Percentiles rank a stretch among this genome's conserved stretches.
phyloP scores from a whole-genome alignment of 2,797 vertebrate genomes.

The Poecilia velifera region DNA sequence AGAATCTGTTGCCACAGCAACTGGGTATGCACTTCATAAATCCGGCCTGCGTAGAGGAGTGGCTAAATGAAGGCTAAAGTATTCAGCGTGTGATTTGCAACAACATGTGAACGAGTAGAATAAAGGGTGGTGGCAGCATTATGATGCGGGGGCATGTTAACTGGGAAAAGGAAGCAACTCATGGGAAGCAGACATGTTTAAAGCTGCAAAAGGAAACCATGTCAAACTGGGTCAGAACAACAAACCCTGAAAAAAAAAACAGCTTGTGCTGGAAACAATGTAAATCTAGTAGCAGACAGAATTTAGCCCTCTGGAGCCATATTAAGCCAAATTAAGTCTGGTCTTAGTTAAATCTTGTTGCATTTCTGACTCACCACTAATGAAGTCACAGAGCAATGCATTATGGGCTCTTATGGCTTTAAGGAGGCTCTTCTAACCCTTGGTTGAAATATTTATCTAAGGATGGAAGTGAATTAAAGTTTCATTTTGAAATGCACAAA shows the following conservation, averaged over 20 bases:
- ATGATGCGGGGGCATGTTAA: background rate
- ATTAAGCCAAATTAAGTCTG: background rate
- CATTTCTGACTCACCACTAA: background rate
- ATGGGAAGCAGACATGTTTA: too few relatives aligned
- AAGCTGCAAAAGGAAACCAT: background rate
- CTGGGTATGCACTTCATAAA: background rate
- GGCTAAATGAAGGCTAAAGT: background rate
- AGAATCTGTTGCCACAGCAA: background rate
- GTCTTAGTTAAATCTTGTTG: background rate
- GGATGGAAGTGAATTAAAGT: background rate
- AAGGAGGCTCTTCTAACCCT: background rate
- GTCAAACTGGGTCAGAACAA: background rate
- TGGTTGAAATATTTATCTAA: background rate
- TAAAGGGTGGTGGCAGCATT: background rate
- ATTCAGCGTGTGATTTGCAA: background rate
- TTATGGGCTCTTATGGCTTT: background rate
- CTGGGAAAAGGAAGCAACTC: background rate
- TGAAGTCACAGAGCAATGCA: background rate
- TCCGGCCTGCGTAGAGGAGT: background rate
- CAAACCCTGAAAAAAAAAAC: background rate
- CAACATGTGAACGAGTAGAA: background rate
- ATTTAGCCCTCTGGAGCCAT: background rate
- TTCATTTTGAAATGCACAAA: background rate
- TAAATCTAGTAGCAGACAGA: background rate
- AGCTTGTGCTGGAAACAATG: background rate